Evolutionary conservation across 2,888 invertebrate species (phyloP).

Genomic region (Operophtera brumata): DNA sequence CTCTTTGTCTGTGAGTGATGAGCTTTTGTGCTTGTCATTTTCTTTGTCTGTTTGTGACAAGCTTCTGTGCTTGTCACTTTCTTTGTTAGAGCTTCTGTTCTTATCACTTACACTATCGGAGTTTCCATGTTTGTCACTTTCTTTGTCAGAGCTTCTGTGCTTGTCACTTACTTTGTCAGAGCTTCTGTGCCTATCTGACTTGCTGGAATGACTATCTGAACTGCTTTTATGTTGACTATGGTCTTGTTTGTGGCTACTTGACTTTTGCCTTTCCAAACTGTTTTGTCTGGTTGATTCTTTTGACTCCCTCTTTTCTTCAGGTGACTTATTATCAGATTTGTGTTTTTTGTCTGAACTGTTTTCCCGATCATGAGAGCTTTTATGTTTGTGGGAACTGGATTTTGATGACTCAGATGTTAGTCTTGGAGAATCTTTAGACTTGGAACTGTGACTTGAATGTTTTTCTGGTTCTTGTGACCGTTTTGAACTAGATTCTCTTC

Average conservation of each 20-base stretch:
- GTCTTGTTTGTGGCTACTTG: constrained; percentile 45
- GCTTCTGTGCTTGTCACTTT: constrained; percentile 22
- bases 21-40: constrained; percentile 42
- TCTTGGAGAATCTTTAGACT: constrained; percentile 40
- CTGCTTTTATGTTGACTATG: constrained; percentile 47
- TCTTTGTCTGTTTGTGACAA: constrained; percentile 35
- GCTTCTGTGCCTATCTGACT: constrained; percentile 45
- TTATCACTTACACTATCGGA: constrained; percentile 21
- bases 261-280: constrained; percentile 47
- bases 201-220: constrained; percentile 28
- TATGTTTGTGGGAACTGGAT: constrained; percentile 53
- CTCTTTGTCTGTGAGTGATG: constrained; percentile 41
- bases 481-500: constrained; percentile 49
- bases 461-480: constrained; percentile 41
- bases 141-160: constrained; percentile 41
- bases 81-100: constrained; percentile 22
- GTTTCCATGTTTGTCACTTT: constrained; percentile 21
- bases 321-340: constrained; percentile 46
- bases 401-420: constrained; percentile 50
- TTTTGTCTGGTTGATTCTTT: constrained; percentile 41
- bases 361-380: constrained; percentile 48
- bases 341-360: constrained; percentile 53
- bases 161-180: constrained; percentile 35
- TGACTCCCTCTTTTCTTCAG: constrained; percentile 46
- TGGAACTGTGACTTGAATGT: constrained; percentile 46